phyloP scores from a whole-genome alignment of 1,140 invertebrate species.

The Bombus terrestris region DNA sequence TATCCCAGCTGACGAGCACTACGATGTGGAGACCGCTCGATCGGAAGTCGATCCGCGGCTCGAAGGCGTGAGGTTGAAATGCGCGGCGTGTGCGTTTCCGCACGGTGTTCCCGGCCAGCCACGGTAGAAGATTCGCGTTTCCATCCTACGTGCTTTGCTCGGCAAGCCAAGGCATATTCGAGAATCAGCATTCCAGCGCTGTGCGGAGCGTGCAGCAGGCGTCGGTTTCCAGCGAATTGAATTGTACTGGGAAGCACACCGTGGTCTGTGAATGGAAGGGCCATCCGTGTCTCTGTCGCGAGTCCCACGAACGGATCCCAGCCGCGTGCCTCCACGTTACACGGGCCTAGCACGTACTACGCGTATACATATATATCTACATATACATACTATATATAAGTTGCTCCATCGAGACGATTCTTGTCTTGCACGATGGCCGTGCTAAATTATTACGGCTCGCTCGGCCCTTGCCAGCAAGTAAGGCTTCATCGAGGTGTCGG shows the following conservation, averaged over 20 bases:
- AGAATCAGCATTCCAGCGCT: constrained; percentile 72
- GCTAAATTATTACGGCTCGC: constrained; percentile 59
- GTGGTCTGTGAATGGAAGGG: constrained; percentile 70
- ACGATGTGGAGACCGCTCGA: neutral
- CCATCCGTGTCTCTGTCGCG: constrained; percentile 54
- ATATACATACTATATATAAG: neutral
- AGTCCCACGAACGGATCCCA: constrained; percentile 66
- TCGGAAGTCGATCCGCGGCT: constrained; percentile 35
- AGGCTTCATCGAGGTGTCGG: constrained; percentile 50
- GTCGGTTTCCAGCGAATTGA: constrained; percentile 74
- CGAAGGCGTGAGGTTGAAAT: constrained; percentile 43
- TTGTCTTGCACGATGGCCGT: constrained; percentile 59
- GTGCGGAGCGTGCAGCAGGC: constrained; percentile 26
- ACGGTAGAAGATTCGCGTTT: constrained; percentile 31
- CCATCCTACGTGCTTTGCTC: constrained; percentile 17
- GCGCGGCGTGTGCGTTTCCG: constrained; percentile 38
- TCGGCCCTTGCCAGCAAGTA: constrained; percentile 12
- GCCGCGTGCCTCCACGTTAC: constrained; percentile 77
- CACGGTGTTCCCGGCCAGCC: constrained; percentile 6
- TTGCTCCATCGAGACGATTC: constrained; percentile 62
- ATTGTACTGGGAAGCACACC: constrained; percentile 71
- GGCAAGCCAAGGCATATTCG: constrained; percentile 29
- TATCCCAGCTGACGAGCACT: neutral
- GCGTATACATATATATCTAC: constrained; percentile 10
- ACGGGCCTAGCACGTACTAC: constrained; percentile 50